Conservation (phyloP, 2,888 invertebrate genomes). For the Pachymerium ferrugineum region DNA sequence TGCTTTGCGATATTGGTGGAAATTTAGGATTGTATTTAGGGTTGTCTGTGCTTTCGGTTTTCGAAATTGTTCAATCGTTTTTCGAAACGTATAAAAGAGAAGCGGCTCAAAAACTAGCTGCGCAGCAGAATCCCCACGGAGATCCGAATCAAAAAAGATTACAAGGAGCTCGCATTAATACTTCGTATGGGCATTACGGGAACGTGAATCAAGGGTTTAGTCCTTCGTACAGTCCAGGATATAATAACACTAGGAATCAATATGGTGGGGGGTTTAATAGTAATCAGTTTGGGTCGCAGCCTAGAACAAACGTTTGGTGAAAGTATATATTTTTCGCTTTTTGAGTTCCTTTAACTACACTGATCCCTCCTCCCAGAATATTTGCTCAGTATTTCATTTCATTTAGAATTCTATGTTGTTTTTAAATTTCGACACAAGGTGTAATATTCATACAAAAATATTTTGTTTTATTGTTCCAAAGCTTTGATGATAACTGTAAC, state of each 20-base stretch:
- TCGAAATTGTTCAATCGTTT: slow-evolving; percentile 27
- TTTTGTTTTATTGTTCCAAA: no score
- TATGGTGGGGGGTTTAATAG: background rate
- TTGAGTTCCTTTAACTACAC: background rate
- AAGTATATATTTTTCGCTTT: background rate
- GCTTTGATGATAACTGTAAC: no score
- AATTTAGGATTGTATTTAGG: slow-evolving; percentile 18
- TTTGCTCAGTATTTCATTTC: no score
- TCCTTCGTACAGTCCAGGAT: no score
- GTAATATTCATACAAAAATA: no score
- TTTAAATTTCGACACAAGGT: no score
- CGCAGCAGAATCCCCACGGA: background rate
- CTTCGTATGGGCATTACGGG: background rate
- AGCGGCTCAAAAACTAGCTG: background rate
- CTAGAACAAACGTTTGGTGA: background rate
- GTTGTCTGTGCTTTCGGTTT: slow-evolving; percentile 13
- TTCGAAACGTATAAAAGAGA: background rate
- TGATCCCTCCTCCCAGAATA: no score
- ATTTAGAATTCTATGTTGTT: no score
- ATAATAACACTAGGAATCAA: no score
- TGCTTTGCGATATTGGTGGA: slow-evolving; percentile 19
- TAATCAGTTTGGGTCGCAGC: no score
- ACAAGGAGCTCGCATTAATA: background rate
- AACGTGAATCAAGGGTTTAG: background rate
- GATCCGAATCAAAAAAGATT: no score